These are phyloP conservation scores for Serrognathus titanus DNA, from an alignment of 2,888 invertebrate species.

Conservation along the genomic window DNA sequence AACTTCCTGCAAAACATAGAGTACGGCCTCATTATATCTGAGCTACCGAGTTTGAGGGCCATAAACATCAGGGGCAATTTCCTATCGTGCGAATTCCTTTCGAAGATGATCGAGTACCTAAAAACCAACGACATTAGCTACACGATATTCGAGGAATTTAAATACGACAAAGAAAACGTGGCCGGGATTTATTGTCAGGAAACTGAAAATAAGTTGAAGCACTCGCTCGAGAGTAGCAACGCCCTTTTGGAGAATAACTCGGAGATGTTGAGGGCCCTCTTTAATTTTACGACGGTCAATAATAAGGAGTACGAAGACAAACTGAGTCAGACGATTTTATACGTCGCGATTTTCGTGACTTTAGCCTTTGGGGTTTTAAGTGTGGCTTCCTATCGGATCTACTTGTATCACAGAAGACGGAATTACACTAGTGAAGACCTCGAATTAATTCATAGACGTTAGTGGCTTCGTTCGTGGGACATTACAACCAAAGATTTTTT, in stretches of 20 bases:
- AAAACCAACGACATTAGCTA: conserved; percentile 35
- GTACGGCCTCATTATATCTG: conserved; percentile 37
- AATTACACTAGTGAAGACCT: conserved; percentile 39
- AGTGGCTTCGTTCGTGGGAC: no score
- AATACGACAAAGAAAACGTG: conserved; percentile 40
- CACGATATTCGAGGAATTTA: conserved; percentile 35
- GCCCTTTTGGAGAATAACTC: conserved; percentile 19
- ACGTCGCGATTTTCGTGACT: conserved; percentile 14
- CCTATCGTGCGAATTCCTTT: conserved; percentile 39
- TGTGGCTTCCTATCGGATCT: conserved; percentile 27
- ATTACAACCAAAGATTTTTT: no score
- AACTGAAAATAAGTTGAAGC: conserved; percentile 17
- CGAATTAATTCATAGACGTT: conserved; percentile 30
- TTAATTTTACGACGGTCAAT: conserved; percentile 16
- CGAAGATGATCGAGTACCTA: conserved; percentile 38
- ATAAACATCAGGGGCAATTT: conserved; percentile 41
- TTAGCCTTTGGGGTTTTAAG: conserved; percentile 15
- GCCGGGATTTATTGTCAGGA: conserved; percentile 42
- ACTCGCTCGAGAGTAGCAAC: conserved; percentile 15
- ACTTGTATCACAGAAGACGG: conserved; percentile 34
- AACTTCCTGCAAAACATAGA: conserved; percentile 40
- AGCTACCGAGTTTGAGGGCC: conserved; percentile 34
- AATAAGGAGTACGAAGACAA: conserved; percentile 7
- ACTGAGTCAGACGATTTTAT: conserved; percentile 9
- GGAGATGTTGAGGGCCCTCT: conserved; percentile 21